Base-by-base conservation (phyloP, 2,113 vertebrate genomes). In the Passerina amoena region DNA sequence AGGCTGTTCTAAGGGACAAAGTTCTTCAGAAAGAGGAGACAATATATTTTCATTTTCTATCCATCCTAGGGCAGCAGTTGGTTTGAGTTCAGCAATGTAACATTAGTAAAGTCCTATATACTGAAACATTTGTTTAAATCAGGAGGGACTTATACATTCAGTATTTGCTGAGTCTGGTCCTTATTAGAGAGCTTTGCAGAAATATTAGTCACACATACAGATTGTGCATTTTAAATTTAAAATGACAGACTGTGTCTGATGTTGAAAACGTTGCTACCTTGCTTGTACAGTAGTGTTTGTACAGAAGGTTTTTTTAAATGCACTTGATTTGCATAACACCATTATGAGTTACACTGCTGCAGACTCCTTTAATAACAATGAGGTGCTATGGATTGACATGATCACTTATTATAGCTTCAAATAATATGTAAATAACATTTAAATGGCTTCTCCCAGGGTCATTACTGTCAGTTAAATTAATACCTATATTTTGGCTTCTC, bases 341-440 rank as follows among this genome's bases (percentile, higher is more conserved):
- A 51, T 90, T 92, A 86, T 19, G 79, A 95, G 69, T 66, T 92
- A 82, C 38, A n/a, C 48, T 77, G 76, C 48, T 3, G 5, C 82
- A 95, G 86, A 70, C 63, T 88, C 88, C 82, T 88, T 90, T 92
- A 95, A 79, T 90, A 90, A 95, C 93, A 94, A 96, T 84, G 66
- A 54, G 75, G 76, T 79, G 72, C 93, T 77, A 48, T 31, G 35
- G 95, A 96, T 90, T 96, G 90, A 81, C 83, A 79, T 68, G 86
- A 96, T 81, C 31, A 31, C 72, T 95, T 89, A 84, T 88, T 97
- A 95, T 51, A 37, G 92, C 90, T 97, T 97, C 90, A 97, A 96
- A 97, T 95, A 97, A 93, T 72, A 96, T 85, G 75, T 94, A 97
- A 97, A 97, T 97, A 96, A 97, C 96, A 97, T 95, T 97, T 97